phyloP scores from a whole-genome alignment of 2,888 invertebrate genomes.

The Drosophila peninsularis region DNA sequence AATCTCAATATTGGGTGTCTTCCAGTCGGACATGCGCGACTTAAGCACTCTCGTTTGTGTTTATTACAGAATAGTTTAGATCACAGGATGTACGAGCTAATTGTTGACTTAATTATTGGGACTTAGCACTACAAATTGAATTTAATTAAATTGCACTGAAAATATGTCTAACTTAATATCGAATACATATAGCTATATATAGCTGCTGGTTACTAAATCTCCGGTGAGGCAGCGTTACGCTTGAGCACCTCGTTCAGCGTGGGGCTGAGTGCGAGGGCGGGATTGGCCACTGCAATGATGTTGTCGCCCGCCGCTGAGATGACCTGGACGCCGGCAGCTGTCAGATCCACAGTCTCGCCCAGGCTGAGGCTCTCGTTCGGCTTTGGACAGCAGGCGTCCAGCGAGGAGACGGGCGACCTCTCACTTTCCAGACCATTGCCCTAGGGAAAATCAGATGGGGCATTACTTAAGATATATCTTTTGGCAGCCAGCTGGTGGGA shows the following conservation, averaged over 20 bases:
- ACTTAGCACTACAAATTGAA: constrained; percentile 27
- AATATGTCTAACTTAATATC: constrained; percentile 31
- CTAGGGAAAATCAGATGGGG: constrained; percentile 42
- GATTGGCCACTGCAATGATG: constrained; percentile 95
- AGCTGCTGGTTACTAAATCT: constrained; percentile 57
- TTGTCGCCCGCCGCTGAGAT: constrained; percentile 94
- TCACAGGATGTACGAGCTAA: constrained; percentile 63
- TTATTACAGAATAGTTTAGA: constrained; percentile 65
- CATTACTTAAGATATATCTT: constrained; percentile 15
- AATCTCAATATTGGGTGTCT: constrained; percentile 1
- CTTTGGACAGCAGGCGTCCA: constrained; percentile 31
- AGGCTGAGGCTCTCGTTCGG: constrained; percentile 25
- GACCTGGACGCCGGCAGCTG: constrained; percentile 87
- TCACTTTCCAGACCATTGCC: constrained; percentile 77
- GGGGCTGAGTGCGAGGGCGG: constrained; percentile 89
- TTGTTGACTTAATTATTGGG: constrained; percentile 24
- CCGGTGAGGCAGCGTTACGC: constrained; percentile 82
- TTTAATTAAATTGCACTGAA: constrained; percentile 66
- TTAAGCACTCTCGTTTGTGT: constrained; percentile 10
- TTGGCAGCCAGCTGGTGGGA: constrained; percentile 12
- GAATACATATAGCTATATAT: neutral
- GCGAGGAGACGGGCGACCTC: constrained; percentile 51
- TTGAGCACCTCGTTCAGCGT: constrained; percentile 84
- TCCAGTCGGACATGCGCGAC: constrained; percentile 3
- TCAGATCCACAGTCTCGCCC: constrained; percentile 61